A percentile compares a stretch with the other conserved stretches of the same genome.
Conservation (phyloP, 2,797 vertebrate species). For the Eulemur albifrons region DNA sequence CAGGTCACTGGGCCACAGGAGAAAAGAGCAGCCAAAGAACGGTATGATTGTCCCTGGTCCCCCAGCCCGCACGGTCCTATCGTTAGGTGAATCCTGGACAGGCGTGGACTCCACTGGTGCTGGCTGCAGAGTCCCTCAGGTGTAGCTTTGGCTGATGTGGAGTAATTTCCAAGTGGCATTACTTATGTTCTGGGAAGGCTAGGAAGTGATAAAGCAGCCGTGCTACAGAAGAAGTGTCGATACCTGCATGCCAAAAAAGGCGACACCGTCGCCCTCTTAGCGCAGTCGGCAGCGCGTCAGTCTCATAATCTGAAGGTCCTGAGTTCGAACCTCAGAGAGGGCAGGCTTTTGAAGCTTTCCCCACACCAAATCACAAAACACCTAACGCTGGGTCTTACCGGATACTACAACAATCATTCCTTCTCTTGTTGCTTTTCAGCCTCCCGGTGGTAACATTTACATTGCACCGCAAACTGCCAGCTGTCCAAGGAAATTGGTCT, state of each 20-base stretch:
- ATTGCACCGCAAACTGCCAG: not conserved
- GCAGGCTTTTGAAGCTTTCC: not conserved
- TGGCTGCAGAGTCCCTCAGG: not conserved
- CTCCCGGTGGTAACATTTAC: not conserved
- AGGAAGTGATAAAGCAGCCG: rapidly evolving
- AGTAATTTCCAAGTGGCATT: not conserved
- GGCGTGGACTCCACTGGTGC: not conserved
- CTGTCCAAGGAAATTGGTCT: too few species aligned
- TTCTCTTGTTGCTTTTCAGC: not conserved
- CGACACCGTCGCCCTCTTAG: conserved; percentile 73
- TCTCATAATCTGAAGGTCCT: conserved; percentile 85
- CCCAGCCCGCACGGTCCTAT: not conserved
- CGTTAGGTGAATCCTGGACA: not conserved
- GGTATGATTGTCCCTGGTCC: too few species aligned
- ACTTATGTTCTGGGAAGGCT: not conserved
- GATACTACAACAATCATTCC: not conserved
- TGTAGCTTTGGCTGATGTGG: not conserved
- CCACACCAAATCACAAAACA: too few species aligned
- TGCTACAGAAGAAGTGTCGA: not conserved
- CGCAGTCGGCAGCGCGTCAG: conserved; percentile 81
- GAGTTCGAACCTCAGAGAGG: conserved; percentile 83
- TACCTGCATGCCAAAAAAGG: not conserved
- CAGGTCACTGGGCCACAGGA: not conserved
- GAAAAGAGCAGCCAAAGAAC: not conserved
- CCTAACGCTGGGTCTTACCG: too few species aligned